phyloP scores from a whole-genome alignment of 23 tunicate genomes.

The Styela plicata region DNA sequence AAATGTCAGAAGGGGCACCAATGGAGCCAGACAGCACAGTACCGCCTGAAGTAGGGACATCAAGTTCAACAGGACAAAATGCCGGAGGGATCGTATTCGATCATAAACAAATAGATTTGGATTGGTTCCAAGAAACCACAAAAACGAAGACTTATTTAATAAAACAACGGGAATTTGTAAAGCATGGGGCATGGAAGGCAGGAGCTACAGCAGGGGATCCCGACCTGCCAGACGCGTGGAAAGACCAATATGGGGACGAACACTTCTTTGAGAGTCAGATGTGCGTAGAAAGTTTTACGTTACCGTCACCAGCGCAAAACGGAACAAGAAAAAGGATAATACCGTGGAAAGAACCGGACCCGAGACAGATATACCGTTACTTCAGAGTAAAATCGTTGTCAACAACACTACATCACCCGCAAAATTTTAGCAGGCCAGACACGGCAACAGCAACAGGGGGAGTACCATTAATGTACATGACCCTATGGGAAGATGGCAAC shows the following conservation, averaged over 20 bases:
- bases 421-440: background rate
- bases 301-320: too few species aligned
- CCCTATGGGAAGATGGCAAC: background rate
- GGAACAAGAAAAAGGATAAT: background rate
- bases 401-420: background rate
- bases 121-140: too few species aligned
- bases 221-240: background rate
- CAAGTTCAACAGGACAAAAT: too few species aligned
- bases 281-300: too few species aligned
- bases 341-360: background rate
- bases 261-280: background rate
- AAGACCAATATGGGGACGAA: background rate
- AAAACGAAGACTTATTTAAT: too few species aligned
- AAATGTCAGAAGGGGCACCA: background rate
- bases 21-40: too few species aligned
- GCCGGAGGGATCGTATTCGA: too few species aligned
- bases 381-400: background rate
- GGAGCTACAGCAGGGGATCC: background rate
- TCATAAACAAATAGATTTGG: too few species aligned
- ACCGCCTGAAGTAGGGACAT: too few species aligned
- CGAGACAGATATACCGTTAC: background rate
- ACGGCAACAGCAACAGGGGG: background rate
- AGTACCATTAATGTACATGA: background rate
- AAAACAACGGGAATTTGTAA: background rate
- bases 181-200: background rate